Evolutionary conservation across 1,140 invertebrate species (phyloP), one percentile per base, ranked within the genome.

Genomic region (Paramacrobiotus metropolitanus): DNA sequence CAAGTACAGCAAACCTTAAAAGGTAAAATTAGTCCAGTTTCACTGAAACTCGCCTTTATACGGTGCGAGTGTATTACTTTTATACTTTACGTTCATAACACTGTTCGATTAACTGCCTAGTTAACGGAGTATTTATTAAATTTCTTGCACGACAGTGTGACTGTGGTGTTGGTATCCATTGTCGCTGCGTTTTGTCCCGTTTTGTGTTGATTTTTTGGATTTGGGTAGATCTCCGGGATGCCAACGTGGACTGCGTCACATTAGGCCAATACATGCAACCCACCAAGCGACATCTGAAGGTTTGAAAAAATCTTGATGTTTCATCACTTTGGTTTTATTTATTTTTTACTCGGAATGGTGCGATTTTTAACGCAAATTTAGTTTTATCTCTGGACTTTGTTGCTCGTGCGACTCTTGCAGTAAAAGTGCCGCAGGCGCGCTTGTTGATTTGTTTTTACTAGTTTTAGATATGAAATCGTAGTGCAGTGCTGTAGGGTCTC

Each of bases 221-320:
- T 59, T 65, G 70, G 64, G 2, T 68, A 81, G 88, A 93, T 77
- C 72, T 94, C 2, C 76, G 82, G 63, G 70, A 74, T 21, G 81
- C 76, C 31, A 83, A 82, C 29, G 93, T 98, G 0, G 92, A 97
- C 70, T 95, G 91, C 72, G 67, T 99, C 0, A 99, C 95, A 1
- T 74, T 99, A 3, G 95, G 95, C 0, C 95, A 99, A 71, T 99
- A 99, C 71, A 98, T 99, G 91, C 94, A 98, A 72, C 93, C 94
- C 0, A 97, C 93, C 1, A 96, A 94, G 70, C 78, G 82, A 59
- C 94, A 99, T 76, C 75, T 97, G 2, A 91, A 90, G 77, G 90
- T 78, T 62, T 61, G 48, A 62, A 30, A 28, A 20, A 59, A 21
- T 44, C 21, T 64, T 2, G 63, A 18, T 61, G 1, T 60, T 20